A percentile compares a stretch with the other conserved stretches of the same genome.
phyloP scores from a whole-genome alignment of 2,888 invertebrate genomes.

The Amaurobius ferox region DNA sequence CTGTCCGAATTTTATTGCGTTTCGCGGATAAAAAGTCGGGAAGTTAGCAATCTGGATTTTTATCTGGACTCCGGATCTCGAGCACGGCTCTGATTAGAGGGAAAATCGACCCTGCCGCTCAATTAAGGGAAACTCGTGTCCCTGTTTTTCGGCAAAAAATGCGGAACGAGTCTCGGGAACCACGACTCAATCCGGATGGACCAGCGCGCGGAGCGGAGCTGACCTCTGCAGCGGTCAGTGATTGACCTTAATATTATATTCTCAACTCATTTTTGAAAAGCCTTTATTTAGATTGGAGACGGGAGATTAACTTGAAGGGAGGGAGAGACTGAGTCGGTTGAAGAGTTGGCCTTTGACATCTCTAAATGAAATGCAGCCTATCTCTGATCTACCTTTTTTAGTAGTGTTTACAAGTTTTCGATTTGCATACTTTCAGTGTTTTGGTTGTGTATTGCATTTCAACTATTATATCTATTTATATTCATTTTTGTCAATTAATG shows the following conservation, averaged over 20 bases:
- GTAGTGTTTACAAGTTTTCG: too few species aligned
- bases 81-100: slow-evolving; percentile 60
- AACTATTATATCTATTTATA: too few species aligned
- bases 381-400: too few species aligned
- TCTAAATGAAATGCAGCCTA: background rate
- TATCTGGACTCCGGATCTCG: slow-evolving; percentile 27
- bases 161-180: background rate
- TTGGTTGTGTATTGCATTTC: too few species aligned
- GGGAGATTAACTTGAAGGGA: background rate
- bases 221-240: slow-evolving; percentile 6
- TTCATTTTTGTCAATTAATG: too few species aligned
- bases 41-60: slow-evolving; percentile 13
- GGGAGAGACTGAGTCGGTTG: background rate
- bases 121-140: slow-evolving; percentile 14
- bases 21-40: slow-evolving; percentile 38
- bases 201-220: background rate
- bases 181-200: background rate
- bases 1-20: slow-evolving; percentile 65
- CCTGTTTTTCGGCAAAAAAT: background rate
- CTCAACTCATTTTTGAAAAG: slow-evolving; percentile 3
- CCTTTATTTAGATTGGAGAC: background rate
- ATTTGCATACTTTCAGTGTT: too few species aligned
- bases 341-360: background rate
- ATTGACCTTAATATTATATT: slow-evolving; percentile 1
- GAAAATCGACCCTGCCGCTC: background rate